Evolutionary conservation across 53 echinoderm and acorn worm genomes (phyloP).

Genomic region (Mesocentrotus franciscanus): DNA sequence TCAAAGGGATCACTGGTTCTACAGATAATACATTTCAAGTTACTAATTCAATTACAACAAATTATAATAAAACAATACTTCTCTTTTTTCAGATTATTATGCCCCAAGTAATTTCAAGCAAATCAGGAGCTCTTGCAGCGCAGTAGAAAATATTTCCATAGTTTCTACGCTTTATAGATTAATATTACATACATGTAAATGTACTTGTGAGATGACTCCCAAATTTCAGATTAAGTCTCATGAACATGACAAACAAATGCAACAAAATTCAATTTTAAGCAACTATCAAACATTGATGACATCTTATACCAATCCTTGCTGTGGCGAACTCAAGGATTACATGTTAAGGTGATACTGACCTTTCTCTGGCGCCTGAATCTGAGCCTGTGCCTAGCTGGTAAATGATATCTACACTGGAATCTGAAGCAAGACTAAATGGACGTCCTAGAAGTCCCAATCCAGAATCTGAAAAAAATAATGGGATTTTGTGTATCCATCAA

Average conservation of each 20-base stretch:
- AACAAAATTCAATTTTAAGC: background rate
- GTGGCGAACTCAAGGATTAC: background rate
- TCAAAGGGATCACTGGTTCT: no score
- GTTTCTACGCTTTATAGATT: no score
- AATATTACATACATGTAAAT: no score
- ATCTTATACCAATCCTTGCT: background rate
- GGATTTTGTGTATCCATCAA: background rate
- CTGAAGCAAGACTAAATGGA: conserved; percentile 76
- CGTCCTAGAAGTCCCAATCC: conserved; percentile 79
- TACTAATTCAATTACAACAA: no score
- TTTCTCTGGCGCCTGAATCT: conserved; percentile 92
- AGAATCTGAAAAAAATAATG: conserved; percentile 61
- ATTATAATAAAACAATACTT: no score
- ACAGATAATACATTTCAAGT: no score
- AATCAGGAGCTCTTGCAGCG: background rate
- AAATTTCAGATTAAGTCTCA: background rate
- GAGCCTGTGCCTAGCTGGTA: conserved; percentile 91
- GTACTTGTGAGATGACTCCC: no score
- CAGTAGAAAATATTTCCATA: no score
- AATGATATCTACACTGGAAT: conserved; percentile 97
- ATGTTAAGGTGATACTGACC: conserved; percentile 63
- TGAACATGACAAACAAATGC: background rate
- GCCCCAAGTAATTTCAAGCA: no score
- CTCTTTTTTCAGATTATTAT: no score
- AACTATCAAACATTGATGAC: background rate